Evolutionary conservation across 1,140 invertebrate species (phyloP).

Genomic region (Aplysia californica): DNA sequence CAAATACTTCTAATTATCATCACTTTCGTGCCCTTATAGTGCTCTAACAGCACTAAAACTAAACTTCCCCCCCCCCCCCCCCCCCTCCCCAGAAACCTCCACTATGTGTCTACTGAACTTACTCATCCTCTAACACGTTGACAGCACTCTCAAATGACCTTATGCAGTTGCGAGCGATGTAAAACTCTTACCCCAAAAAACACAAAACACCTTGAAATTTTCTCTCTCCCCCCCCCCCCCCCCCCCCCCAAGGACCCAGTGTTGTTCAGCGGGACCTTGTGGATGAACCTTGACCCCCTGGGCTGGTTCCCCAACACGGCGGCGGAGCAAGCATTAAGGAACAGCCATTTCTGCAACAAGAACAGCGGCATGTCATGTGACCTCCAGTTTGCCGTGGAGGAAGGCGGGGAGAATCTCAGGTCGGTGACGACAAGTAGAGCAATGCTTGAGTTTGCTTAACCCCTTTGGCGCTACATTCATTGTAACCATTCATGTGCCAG

Average conservation of each 20-base stretch:
- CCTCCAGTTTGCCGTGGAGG: conserved; percentile 39
- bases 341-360: conserved; percentile 48
- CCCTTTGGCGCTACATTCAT: not conserved
- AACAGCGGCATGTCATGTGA: conserved; percentile 25
- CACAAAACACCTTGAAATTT: not conserved
- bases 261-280: conserved; percentile 62
- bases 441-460: not conserved
- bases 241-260: conserved; percentile 69
- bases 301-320: conserved; percentile 69
- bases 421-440: conserved; percentile 26
- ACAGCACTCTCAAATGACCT: too few species aligned
- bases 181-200: not conserved
- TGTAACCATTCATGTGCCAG: not conserved
- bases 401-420: conserved; percentile 61
- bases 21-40: not conserved
- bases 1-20: too few species aligned
- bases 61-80: too few species aligned
- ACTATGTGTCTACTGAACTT: too few species aligned
- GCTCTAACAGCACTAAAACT: not conserved
- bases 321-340: conserved; percentile 48
- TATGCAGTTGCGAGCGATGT: not conserved
- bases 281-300: conserved; percentile 75
- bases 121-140: not conserved
- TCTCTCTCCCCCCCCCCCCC: not conserved
- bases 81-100: too few species aligned